Conservation (phyloP, 2,797 vertebrate genomes). For the Melanotaenia nigrans region DNA sequence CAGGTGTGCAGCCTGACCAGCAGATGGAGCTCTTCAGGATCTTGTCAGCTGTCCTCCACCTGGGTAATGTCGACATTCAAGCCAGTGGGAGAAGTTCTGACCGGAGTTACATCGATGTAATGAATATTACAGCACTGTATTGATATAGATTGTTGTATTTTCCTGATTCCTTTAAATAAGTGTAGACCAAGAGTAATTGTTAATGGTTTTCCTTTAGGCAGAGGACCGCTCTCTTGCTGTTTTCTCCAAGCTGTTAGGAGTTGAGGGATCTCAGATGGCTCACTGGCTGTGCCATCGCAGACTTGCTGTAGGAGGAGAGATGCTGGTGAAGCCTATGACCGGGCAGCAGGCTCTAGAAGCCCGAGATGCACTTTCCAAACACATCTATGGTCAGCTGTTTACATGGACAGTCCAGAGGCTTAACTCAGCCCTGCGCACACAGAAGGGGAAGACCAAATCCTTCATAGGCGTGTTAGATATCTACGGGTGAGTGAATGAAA, state of each 20-base stretch:
- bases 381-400: conserved; percentile 83
- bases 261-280: conserved; percentile 79
- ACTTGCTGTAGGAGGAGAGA: conserved; percentile 81
- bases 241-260: conserved; percentile 81
- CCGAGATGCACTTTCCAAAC: conserved; percentile 84
- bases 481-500: conserved; percentile 75
- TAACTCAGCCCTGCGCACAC: conserved; percentile 77
- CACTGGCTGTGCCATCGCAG: conserved; percentile 86
- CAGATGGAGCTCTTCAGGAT: conserved; percentile 87
- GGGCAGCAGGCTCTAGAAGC: conserved; percentile 78
- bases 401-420: conserved; percentile 83
- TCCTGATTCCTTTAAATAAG: neutral
- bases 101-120: conserved; percentile 80
- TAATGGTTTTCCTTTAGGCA: conserved; percentile 58
- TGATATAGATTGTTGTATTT: neutral
- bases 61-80: conserved; percentile 81
- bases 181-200: neutral
- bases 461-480: conserved; percentile 87
- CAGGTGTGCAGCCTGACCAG: conserved; percentile 82
- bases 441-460: conserved; percentile 57
- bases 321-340: conserved; percentile 81
- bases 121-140: neutral
- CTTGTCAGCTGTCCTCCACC: conserved; percentile 83
- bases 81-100: conserved; percentile 79
- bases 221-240: conserved; percentile 73